These are phyloP conservation scores for Mellivora capensis DNA, from an alignment of 2,113 vertebrate species.

Conservation along the genomic window DNA sequence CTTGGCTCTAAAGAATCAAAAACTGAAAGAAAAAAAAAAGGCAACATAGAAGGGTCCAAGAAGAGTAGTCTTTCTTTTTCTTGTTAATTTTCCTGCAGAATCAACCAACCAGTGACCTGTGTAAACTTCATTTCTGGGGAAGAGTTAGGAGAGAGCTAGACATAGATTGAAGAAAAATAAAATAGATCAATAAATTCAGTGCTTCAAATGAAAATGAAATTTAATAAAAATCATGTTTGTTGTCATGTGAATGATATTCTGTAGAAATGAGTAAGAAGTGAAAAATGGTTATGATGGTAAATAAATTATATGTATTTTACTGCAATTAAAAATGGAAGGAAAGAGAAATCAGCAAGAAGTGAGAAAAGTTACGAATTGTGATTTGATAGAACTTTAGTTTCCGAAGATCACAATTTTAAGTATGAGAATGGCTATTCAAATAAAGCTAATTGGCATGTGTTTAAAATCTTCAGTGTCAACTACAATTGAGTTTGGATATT, in stretches of 20 bases:
- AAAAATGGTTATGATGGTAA: neutral
- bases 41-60: neutral
- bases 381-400: slow-evolving; percentile 11
- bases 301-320: neutral
- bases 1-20: neutral
- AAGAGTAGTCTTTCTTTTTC: neutral
- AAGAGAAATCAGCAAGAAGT: neutral
- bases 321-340: neutral
- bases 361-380: neutral
- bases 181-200: neutral
- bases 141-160: neutral
- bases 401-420: neutral
- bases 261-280: neutral
- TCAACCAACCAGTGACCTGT: neutral
- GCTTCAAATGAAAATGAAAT: neutral
- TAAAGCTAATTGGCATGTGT: neutral
- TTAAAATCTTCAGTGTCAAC: neutral
- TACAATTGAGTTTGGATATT: neutral
- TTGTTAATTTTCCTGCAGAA: neutral
- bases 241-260: neutral
- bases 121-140: neutral
- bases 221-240: neutral
- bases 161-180: slow-evolving; percentile 6
- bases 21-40: neutral
- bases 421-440: neutral